These are phyloP conservation scores for Hymenochirus boettgeri DNA, from an alignment of 2,113 vertebrate species.

Conservation along the genomic window DNA sequence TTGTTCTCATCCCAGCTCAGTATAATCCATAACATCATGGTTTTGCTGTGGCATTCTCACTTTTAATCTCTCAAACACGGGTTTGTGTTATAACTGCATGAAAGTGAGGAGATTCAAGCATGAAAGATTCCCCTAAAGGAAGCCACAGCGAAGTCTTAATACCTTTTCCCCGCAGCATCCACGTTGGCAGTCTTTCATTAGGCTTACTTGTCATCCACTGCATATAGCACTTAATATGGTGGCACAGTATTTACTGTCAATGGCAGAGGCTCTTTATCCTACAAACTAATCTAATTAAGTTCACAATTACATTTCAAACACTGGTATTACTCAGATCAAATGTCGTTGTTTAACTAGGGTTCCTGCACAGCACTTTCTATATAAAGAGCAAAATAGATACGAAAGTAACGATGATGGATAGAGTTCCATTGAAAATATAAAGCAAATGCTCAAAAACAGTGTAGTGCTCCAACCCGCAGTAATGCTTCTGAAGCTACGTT, in stretches of 20 bases:
- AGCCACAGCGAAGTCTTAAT: constrained; percentile 48
- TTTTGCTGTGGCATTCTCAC: constrained; percentile 19
- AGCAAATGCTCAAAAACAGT: no score
- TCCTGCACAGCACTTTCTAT: no score
- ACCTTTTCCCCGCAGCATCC: constrained; percentile 39
- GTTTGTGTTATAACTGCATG: constrained; percentile 36
- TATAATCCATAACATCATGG: constrained; percentile 24
- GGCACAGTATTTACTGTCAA: constrained; percentile 54
- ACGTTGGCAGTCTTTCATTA: constrained; percentile 60
- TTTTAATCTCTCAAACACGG: constrained; percentile 40
- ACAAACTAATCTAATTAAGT: constrained; percentile 66
- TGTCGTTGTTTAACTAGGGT: no score
- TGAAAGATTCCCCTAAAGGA: constrained; percentile 53
- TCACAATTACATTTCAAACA: constrained; percentile 42
- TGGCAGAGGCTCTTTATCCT: constrained; percentile 64
- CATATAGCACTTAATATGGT: constrained; percentile 55
- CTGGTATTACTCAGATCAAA: no score
- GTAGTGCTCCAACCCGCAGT: no score
- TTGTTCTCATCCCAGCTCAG: constrained; percentile 27
- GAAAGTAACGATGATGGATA: no score
- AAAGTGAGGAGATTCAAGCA: constrained; percentile 42
- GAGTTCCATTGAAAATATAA: no score
- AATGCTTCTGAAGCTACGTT: no score
- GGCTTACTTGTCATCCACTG: constrained; percentile 52
- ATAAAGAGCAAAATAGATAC: no score